phyloP scores from a whole-genome alignment of 2,888 invertebrate genomes.

The Platycheirus albimanus region DNA sequence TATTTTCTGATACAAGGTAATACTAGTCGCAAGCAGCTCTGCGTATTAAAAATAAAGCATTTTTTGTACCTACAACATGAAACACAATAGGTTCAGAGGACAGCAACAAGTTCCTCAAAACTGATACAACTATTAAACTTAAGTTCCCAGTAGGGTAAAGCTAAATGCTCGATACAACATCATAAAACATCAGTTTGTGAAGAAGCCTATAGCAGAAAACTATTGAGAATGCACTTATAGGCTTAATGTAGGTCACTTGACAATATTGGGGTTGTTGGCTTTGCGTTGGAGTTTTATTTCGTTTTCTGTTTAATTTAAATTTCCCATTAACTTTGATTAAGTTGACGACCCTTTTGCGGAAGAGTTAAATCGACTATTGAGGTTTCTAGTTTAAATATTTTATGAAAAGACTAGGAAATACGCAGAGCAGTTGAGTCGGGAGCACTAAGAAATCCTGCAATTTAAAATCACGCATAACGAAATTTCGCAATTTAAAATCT shows the following conservation, averaged over 20 bases:
- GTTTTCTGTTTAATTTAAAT: neutral
- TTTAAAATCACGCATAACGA: too few species aligned
- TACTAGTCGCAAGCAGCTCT: too few species aligned
- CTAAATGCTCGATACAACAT: neutral
- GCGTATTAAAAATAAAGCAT: too few species aligned
- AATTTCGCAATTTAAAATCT: too few species aligned
- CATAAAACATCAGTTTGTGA: neutral
- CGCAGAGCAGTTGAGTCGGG: too few species aligned
- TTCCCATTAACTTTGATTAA: neutral
- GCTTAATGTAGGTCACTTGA: neutral
- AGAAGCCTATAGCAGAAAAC: neutral
- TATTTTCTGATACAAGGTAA: too few species aligned
- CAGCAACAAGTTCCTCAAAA: neutral
- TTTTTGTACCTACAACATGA: too few species aligned
- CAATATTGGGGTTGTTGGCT: conserved; percentile 1
- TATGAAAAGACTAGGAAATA: too few species aligned
- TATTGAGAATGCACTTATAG: neutral
- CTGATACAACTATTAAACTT: neutral
- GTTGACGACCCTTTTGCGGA: conserved; percentile 2
- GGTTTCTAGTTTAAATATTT: too few species aligned
- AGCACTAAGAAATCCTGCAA: too few species aligned
- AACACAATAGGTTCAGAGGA: too few species aligned
- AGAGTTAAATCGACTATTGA: neutral
- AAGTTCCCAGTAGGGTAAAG: neutral
- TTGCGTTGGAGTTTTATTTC: conserved; percentile 1